Evolutionary conservation across 2,888 invertebrate genomes (phyloP).

Genomic region (Cephonodes hylas): DNA sequence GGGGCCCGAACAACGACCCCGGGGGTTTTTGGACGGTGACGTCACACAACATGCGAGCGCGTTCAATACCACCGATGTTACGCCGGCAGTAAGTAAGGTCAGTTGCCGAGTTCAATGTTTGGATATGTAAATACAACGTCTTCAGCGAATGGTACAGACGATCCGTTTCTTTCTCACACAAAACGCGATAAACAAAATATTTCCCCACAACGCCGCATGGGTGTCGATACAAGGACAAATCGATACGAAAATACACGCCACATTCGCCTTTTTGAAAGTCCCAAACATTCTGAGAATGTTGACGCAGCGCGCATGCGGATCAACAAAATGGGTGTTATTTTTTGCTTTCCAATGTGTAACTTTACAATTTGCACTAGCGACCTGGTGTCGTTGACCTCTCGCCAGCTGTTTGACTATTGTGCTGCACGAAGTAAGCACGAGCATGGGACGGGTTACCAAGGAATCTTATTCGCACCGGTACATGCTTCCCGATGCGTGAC

Average conservation of each 20-base stretch:
- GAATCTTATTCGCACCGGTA: constrained; percentile 67
- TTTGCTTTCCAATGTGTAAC: constrained; percentile 67
- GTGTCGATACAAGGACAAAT: constrained; percentile 41
- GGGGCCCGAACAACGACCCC: constrained; percentile 75
- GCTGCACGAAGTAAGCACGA: constrained; percentile 52
- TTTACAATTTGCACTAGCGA: constrained; percentile 75
- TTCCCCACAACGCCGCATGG: constrained; percentile 20
- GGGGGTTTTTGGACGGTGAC: constrained; percentile 60
- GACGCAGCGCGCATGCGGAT: constrained; percentile 48
- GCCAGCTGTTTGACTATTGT: constrained; percentile 77
- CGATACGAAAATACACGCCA: constrained; percentile 32
- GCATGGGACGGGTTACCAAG: constrained; percentile 63
- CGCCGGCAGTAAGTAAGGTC: constrained; percentile 26
- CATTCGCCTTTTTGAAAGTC: constrained; percentile 53
- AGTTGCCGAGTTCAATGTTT: constrained; percentile 28
- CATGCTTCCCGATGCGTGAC: constrained; percentile 64
- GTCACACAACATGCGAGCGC: constrained; percentile 55
- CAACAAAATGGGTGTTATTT: constrained; percentile 65
- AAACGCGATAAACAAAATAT: constrained; percentile 13
- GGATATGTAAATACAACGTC: constrained; percentile 16
- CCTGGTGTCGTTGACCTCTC: constrained; percentile 69
- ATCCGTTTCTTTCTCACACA: neutral
- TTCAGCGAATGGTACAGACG: neutral
- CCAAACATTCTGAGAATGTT: constrained; percentile 52
- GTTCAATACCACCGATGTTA: constrained; percentile 46